Evolutionary conservation across 2,888 invertebrate genomes (phyloP).

Genomic region (Spilarctia lutea): DNA sequence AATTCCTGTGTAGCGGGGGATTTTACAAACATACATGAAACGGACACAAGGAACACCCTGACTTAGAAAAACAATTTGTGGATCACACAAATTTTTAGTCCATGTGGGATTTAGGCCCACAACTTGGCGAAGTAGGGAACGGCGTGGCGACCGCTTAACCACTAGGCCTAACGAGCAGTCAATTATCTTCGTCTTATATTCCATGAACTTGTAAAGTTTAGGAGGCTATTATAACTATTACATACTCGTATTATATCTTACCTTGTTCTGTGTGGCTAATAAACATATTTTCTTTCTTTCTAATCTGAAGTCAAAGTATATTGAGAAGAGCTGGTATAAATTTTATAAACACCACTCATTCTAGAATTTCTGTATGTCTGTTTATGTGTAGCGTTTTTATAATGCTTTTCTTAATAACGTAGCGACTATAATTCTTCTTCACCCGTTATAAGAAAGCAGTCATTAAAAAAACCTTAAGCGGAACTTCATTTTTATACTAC

Average conservation of each 20-base stretch:
- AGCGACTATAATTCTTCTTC: neutral
- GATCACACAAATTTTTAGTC: too few species aligned
- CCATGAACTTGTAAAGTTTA: conserved; percentile 30
- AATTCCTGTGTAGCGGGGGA: too few species aligned
- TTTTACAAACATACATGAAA: too few species aligned
- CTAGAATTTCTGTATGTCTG: neutral
- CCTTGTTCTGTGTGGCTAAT: conserved; percentile 19
- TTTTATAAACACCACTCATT: neutral
- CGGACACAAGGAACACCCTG: too few species aligned
- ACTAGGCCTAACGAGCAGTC: too few species aligned
- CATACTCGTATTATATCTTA: conserved; percentile 24
- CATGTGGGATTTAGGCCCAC: too few species aligned
- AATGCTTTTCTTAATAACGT: too few species aligned
- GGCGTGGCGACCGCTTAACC: too few species aligned
- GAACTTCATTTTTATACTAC: neutral
- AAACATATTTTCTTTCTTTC: too few species aligned
- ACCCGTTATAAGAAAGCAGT: neutral
- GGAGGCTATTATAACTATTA: conserved; percentile 32
- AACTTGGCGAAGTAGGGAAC: too few species aligned
- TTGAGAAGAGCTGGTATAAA: neutral
- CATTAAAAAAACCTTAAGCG: neutral
- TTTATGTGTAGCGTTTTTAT: neutral
- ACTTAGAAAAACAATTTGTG: too few species aligned
- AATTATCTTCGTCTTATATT: conserved; percentile 26
- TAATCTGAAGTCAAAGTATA: neutral